A percentile compares a stretch with the other conserved stretches of the same genome.
Conservation (phyloP, 2,113 vertebrate species). For the Dipodomys stephensi region DNA sequence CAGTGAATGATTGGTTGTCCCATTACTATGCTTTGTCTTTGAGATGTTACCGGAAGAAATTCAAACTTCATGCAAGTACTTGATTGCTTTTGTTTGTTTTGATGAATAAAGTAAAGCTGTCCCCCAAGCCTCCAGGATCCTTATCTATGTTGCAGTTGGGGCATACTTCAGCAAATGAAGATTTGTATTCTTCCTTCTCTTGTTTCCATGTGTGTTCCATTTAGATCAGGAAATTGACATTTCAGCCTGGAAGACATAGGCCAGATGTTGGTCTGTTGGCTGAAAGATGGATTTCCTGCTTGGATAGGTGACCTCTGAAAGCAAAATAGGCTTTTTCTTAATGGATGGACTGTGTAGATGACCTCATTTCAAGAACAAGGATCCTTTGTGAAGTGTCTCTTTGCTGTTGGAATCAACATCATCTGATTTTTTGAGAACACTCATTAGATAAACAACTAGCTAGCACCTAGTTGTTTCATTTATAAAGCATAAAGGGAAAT, state of each 20-base stretch:
- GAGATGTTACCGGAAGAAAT: slow-evolving; percentile 12
- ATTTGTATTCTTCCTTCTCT: slow-evolving; percentile 44
- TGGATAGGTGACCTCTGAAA: slow-evolving; percentile 80
- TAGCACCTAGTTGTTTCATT: slow-evolving; percentile 66
- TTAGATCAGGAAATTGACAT: slow-evolving; percentile 81
- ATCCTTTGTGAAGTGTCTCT: slow-evolving; percentile 75
- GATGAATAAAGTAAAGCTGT: background rate
- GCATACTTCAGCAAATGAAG: slow-evolving; percentile 6
- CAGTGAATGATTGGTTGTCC: background rate
- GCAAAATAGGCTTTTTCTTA: slow-evolving; percentile 81
- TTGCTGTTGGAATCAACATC: slow-evolving; percentile 76
- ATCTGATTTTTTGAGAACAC: slow-evolving; percentile 77
- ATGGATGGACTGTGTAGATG: slow-evolving; percentile 76
- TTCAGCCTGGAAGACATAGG: slow-evolving; percentile 70
- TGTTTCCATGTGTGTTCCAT: slow-evolving; percentile 74
- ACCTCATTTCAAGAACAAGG: slow-evolving; percentile 82
- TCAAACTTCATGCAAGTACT: background rate
- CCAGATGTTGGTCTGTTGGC: slow-evolving; percentile 80
- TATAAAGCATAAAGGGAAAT: slow-evolving; percentile 4
- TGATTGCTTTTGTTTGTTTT: slow-evolving; percentile 43
- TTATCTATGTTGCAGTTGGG: background rate
- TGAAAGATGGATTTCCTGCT: slow-evolving; percentile 82
- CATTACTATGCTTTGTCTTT: background rate
- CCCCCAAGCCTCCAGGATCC: background rate
- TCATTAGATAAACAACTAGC: slow-evolving; percentile 67